Evolutionary conservation across 2,113 vertebrate genomes (phyloP).

Genomic region (Sinocyclocheilus grahami): DNA sequence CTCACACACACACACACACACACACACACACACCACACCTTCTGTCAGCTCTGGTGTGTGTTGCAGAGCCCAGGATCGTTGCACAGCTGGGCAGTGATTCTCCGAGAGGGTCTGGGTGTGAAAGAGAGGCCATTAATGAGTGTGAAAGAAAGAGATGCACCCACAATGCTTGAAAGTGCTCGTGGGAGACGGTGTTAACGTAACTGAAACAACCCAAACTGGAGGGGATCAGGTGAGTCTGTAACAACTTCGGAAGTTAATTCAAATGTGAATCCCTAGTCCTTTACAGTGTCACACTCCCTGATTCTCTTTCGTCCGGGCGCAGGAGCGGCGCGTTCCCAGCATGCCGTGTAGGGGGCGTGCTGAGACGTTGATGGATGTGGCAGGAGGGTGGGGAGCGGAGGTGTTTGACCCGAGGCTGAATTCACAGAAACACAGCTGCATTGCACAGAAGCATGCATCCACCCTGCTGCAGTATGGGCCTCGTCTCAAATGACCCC

Average conservation of each 20-base stretch:
- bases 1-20: constrained; percentile 65
- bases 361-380: constrained; percentile 60
- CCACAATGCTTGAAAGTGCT: constrained; percentile 1
- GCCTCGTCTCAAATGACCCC: constrained; percentile 24
- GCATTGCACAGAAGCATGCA: constrained; percentile 27
- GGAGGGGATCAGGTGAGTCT: background rate
- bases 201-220: background rate
- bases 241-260: background rate
- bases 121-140: constrained; percentile 4
- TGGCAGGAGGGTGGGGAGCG: constrained; percentile 44
- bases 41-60: constrained; percentile 46
- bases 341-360: constrained; percentile 41
- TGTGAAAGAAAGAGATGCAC: background rate
- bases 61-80: constrained; percentile 38
- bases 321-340: constrained; percentile 33
- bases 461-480: background rate
- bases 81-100: constrained; percentile 60
- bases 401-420: constrained; percentile 32
- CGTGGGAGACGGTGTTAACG: background rate
- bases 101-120: background rate
- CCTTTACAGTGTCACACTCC: constrained; percentile 66
- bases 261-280: constrained; percentile 1
- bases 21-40: no score
- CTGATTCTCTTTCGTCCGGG: background rate
- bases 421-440: constrained; percentile 34